Evolutionary conservation across 2,113 vertebrate genomes (phyloP).

Genomic region (Lophotis ruficrista): DNA sequence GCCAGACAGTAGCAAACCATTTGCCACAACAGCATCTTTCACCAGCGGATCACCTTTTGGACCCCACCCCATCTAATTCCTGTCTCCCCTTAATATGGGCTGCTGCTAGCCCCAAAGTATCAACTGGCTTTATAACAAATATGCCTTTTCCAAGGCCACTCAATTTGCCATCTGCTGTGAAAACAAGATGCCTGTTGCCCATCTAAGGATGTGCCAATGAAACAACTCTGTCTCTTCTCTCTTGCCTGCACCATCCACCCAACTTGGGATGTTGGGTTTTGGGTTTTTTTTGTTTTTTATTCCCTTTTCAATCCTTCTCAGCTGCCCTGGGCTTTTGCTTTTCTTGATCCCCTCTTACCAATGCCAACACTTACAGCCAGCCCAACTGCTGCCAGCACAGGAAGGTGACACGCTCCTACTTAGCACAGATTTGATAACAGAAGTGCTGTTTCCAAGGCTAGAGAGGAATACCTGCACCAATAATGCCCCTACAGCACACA

Average conservation of each 20-base stretch:
- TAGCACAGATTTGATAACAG: neutral
- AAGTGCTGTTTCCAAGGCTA: neutral
- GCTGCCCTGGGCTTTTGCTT: neutral
- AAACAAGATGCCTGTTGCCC: neutral
- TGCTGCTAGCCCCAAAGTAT: neutral
- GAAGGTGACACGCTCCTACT: neutral
- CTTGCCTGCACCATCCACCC: neutral
- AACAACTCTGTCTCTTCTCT: neutral
- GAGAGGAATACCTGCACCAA: neutral
- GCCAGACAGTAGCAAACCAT: neutral
- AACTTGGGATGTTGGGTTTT: no score
- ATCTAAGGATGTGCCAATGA: neutral
- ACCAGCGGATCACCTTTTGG: neutral
- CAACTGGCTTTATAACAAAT: neutral
- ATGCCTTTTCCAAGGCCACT: rapidly evolving
- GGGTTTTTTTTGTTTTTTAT: no score
- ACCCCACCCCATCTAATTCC: neutral
- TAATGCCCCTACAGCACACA: neutral
- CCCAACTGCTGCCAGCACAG: conserved; percentile 17
- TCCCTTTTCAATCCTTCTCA: neutral
- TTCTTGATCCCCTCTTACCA: neutral
- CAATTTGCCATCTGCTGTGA: neutral
- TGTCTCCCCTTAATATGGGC: neutral
- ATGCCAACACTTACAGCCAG: neutral
- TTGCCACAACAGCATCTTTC: neutral